Evolutionary conservation across 37 sponge, comb jelly and placozoan species (phyloP).

Genomic region (Sycon ciliatum): DNA sequence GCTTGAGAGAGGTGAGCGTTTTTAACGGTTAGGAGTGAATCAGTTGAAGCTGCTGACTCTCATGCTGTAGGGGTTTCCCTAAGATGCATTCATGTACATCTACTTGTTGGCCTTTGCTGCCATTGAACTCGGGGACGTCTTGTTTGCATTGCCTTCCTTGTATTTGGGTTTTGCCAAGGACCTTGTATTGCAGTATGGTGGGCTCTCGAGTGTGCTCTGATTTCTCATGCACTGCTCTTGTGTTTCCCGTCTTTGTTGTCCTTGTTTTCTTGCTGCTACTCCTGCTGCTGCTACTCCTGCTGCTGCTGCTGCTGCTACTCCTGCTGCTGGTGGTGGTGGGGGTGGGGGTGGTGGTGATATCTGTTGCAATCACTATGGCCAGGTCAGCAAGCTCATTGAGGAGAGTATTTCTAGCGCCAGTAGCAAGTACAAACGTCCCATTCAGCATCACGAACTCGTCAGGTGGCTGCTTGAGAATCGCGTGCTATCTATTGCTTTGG

Average conservation of each 20-base stretch:
- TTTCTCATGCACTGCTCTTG: no score
- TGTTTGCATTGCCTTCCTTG: no score
- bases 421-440: constrained; percentile 23
- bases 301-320: no score
- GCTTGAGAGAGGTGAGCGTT: constrained; percentile 71
- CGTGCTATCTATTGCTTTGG: constrained; percentile 75
- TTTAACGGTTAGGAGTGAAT: background rate
- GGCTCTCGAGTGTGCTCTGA: no score
- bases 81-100: background rate
- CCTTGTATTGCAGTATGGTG: no score
- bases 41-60: background rate
- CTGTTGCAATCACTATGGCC: background rate
- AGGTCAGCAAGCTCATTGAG: constrained; percentile 20
- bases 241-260: no score
- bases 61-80: background rate
- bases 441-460: constrained; percentile 44
- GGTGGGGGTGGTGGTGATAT: background rate
- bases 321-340: constrained; percentile 41
- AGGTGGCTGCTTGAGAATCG: constrained; percentile 69
- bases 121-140: no score
- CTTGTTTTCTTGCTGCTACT: no score
- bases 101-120: no score
- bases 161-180: no score
- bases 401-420: constrained; percentile 2
- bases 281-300: no score